These are phyloP conservation scores for Caiman crocodilus DNA, from an alignment of 2,797 vertebrate genomes.

Conservation along the genomic window DNA sequence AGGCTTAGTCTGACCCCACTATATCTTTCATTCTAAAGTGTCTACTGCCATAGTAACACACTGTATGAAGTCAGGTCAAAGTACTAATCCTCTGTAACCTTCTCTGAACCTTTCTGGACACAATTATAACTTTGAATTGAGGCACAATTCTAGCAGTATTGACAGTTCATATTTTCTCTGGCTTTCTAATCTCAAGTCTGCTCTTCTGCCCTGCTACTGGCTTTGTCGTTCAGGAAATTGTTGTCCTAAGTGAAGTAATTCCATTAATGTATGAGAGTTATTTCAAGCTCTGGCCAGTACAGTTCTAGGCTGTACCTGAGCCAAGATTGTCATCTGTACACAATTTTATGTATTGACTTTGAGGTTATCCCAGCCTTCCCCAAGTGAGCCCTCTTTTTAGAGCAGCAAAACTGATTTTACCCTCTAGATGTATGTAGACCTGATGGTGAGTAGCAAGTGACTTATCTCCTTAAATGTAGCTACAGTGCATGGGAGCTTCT, in stretches of 20 bases:
- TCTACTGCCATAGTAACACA: background rate
- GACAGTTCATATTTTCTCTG: background rate
- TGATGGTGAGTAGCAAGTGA: background rate
- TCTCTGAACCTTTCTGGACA: background rate
- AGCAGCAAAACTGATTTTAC: background rate
- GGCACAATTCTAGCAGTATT: background rate
- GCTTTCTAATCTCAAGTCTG: background rate
- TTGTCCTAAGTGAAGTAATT: background rate
- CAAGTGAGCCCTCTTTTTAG: background rate
- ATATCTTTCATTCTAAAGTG: background rate
- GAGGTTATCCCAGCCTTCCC: background rate
- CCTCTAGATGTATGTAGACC: background rate
- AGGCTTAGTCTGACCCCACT: background rate
- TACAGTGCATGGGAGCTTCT: background rate
- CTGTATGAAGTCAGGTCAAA: background rate
- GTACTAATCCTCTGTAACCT: background rate
- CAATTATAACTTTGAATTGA: background rate
- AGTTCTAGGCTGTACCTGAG: background rate
- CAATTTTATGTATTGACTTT: background rate
- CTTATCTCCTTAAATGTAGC: background rate
- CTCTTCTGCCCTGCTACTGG: background rate
- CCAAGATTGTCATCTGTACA: background rate
- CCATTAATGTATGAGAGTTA: background rate
- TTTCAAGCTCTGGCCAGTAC: background rate
- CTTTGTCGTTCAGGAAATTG: background rate